Conservation (phyloP, 2,888 invertebrate species). For the Prosapia bicincta region DNA sequence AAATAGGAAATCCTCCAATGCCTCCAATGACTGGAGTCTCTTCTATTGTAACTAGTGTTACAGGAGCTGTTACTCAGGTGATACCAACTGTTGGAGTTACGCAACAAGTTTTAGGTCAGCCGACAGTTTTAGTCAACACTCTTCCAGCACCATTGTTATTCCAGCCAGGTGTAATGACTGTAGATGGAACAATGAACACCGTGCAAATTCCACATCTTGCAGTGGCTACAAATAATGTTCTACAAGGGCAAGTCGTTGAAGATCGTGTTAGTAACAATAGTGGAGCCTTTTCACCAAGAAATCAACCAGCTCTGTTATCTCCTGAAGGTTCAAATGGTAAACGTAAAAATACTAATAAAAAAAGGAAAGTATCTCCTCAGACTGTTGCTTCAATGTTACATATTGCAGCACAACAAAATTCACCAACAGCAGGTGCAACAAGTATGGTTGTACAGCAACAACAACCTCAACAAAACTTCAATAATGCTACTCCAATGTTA, state of each 20-base stretch:
- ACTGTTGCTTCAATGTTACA: conserved; percentile 59
- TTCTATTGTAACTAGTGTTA: conserved; percentile 61
- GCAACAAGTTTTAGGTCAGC: conserved; percentile 67
- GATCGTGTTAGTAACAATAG: conserved; percentile 35
- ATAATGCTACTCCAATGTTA: conserved; percentile 59
- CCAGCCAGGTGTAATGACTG: conserved; percentile 72
- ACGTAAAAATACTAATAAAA: conserved; percentile 60
- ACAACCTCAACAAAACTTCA: conserved; percentile 38
- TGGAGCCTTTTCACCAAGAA: conserved; percentile 37
- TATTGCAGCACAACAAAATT: conserved; percentile 37
- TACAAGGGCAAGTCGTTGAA: conserved; percentile 34
- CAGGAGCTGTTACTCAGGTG: conserved; percentile 57
- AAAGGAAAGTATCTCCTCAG: conserved; percentile 65
- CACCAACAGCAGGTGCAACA: conserved; percentile 29
- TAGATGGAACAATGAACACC: conserved; percentile 70
- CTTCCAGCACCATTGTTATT: conserved; percentile 73
- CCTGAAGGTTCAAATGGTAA: conserved; percentile 55
- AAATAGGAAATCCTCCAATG: conserved; percentile 52
- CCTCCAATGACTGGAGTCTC: conserved; percentile 61
- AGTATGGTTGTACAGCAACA: conserved; percentile 39
- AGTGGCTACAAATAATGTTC: conserved; percentile 48
- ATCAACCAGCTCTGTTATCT: conserved; percentile 51
- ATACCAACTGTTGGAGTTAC: conserved; percentile 60
- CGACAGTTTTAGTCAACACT: conserved; percentile 77
- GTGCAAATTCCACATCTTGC: conserved; percentile 62